Evolutionary conservation across 1,140 invertebrate genomes (phyloP), one percentile per base, ranked within the genome.

Genomic region (Pseudomyrmex pallidus): DNA sequence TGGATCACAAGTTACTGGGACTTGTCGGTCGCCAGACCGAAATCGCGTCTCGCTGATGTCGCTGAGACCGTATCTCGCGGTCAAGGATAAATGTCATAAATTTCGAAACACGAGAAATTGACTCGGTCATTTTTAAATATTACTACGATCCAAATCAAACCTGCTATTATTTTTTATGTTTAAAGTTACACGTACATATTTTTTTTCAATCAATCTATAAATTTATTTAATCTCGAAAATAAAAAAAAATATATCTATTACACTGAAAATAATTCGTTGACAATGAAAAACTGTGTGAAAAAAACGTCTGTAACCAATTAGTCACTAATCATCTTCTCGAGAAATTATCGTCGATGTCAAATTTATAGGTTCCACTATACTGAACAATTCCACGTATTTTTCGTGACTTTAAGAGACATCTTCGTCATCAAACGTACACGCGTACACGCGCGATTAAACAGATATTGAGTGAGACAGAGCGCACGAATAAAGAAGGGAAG

Each of bases 391-490:
- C 17, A 48, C 5, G 7, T 48, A 13, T n/a, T 52, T 63, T 48
- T 64, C 74, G 46, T 44, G 61, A 52, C 59, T 17, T n/a, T 54
- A 0, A 35, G 35, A 1, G 64, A 57, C 59, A 59, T 54, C 62
- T 87, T 80, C 46, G 46, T 22, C 86, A 10, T 48, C 22, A 44
- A n/a, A 22, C 15, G 35, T 22, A 54, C 61, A 66, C 61, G 74
- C 74, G 63, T 74, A n/a, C 35, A 74, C 57, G 82, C 80, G 84
- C 83, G 74, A 86, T 86, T 35, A 35, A 35, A 35, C 35, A 35
- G 35, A 35, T 5, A 52, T 52, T 12, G 86, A 89, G 46, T 44
- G 83, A 78, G 90, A 92, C 91, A 86, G 74, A 77, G 88, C 83
- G 85, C 4, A 35, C 25, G 52, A 57, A 76, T 12, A 59, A 76